Conservation (phyloP, 2,113 vertebrate genomes). For the Chelonoidis abingdonii region DNA sequence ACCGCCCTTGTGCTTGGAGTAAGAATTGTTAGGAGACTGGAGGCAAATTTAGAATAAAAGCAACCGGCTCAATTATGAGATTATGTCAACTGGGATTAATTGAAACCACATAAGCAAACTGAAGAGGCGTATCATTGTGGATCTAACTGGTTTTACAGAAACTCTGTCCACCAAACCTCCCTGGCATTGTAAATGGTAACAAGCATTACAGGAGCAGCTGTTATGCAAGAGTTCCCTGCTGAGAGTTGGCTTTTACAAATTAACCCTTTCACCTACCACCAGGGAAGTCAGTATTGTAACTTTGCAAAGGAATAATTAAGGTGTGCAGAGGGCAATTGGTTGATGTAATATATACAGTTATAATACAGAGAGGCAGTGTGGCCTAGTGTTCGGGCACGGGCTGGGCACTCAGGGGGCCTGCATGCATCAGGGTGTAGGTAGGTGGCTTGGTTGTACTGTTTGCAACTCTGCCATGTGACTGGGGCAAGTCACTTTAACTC, state of each 20-base stretch:
- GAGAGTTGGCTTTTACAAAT: background rate
- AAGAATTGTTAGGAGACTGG: slow-evolving; percentile 18
- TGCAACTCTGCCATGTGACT: background rate
- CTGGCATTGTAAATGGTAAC: background rate
- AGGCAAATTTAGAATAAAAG: slow-evolving; percentile 46
- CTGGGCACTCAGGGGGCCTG: background rate
- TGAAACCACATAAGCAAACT: background rate
- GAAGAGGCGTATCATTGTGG: background rate
- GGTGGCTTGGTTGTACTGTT: background rate
- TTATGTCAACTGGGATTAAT: slow-evolving; percentile 28
- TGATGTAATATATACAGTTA: background rate
- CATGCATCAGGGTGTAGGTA: background rate
- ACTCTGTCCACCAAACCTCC: background rate
- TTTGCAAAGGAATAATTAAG: background rate
- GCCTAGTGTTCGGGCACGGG: background rate
- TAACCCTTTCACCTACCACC: background rate
- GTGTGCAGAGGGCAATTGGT: background rate
- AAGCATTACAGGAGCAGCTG: background rate
- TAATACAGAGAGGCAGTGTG: background rate
- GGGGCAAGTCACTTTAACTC: background rate
- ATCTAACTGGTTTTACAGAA: background rate
- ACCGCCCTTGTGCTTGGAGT: background rate
- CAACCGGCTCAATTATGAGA: background rate
- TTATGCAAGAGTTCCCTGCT: background rate
- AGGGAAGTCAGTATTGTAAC: background rate